These are phyloP conservation scores for Rhadina sibilatrix DNA, from an alignment of 2,113 vertebrate genomes.

Conservation along the genomic window DNA sequence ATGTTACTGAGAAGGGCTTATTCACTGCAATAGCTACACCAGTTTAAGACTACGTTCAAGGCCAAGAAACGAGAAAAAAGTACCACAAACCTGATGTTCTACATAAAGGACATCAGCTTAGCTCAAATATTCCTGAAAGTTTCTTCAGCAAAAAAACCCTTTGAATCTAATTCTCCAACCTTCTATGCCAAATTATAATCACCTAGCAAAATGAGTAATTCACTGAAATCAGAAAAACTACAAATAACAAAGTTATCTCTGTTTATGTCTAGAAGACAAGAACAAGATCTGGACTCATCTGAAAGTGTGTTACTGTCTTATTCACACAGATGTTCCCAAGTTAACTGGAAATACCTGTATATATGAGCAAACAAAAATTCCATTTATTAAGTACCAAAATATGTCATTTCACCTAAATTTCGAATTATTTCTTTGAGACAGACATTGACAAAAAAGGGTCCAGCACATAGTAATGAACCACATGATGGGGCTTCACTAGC, in stretches of 20 bases:
- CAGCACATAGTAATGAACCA: fast-evolving
- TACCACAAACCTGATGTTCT: neutral
- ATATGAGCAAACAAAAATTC: neutral
- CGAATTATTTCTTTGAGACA: neutral
- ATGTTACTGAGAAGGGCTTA: neutral
- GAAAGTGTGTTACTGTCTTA: neutral
- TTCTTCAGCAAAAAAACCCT: neutral
- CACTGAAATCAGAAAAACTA: neutral
- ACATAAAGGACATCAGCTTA: neutral
- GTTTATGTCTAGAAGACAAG: neutral
- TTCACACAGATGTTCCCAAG: neutral
- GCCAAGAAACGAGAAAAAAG: neutral
- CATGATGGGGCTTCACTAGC: fast-evolving
- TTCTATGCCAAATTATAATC: neutral
- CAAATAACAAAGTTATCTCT: neutral
- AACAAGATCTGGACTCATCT: neutral
- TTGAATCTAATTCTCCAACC: neutral
- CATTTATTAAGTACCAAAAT: neutral
- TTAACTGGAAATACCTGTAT: neutral
- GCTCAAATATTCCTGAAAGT: neutral
- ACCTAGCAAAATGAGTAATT: neutral
- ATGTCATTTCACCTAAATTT: neutral
- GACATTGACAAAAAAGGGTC: neutral
- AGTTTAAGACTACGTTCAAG: neutral
- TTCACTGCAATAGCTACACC: neutral